Conservation (phyloP, 2,797 vertebrate species). For the Anguilla marmorata region DNA sequence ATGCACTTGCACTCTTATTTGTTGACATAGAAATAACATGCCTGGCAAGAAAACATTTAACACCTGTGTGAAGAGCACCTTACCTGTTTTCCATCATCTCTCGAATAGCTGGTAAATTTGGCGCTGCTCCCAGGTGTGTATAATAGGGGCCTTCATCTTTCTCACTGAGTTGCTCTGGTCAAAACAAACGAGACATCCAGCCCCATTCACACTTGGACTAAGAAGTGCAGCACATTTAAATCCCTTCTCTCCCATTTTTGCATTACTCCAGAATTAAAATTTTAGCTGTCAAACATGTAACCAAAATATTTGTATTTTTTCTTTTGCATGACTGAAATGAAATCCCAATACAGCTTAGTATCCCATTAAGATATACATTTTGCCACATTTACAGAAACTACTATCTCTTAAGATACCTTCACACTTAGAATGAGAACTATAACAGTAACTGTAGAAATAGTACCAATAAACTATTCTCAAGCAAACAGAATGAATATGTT, state of each 20-base stretch:
- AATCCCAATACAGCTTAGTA: not conserved
- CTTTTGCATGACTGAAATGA: not conserved
- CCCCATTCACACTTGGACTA: not conserved
- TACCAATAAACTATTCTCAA: too few species aligned
- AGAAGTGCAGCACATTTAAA: slow-evolving; percentile 10
- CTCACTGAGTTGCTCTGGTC: slow-evolving; percentile 97
- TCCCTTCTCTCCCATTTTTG: not conserved
- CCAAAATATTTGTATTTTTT: not conserved
- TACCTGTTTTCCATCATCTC: slow-evolving; percentile 96
- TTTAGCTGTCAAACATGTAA: slow-evolving; percentile 12
- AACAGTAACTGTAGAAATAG: not conserved
- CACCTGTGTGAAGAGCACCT: slow-evolving; percentile 41
- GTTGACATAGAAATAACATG: not conserved
- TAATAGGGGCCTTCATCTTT: slow-evolving; percentile 99
- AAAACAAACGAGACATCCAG: slow-evolving; percentile 58
- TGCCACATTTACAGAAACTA: not conserved
- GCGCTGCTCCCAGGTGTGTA: slow-evolving; percentile 95
- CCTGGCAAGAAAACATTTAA: not conserved
- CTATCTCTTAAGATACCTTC: not conserved
- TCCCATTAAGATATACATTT: not conserved
- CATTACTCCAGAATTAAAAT: slow-evolving; percentile 7
- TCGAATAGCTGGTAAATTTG: slow-evolving; percentile 89
- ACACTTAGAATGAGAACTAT: not conserved
- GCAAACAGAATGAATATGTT: too few species aligned
- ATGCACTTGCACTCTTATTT: not conserved